Evolutionary conservation across 2,113 vertebrate genomes (phyloP).

Genomic region (Neodontobutis hainanensis): DNA sequence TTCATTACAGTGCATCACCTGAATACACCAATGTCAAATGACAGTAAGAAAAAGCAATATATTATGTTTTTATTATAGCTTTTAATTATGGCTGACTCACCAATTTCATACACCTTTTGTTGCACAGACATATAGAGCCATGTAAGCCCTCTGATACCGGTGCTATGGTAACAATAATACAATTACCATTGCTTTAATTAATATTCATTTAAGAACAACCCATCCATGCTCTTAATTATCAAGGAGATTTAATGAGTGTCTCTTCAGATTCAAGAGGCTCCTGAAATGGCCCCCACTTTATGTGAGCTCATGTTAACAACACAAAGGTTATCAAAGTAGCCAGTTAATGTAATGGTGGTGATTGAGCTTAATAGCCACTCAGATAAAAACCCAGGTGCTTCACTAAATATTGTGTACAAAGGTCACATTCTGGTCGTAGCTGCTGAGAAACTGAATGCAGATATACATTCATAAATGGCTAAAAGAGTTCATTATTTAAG

Average conservation of each 20-base stretch:
- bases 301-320: constrained; percentile 10
- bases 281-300: background rate
- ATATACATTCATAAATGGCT: background rate
- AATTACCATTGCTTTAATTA: background rate
- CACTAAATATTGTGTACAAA: constrained; percentile 17
- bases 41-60: no score
- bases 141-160: no score
- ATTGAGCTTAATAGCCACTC: constrained; percentile 34
- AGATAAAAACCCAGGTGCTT: constrained; percentile 20
- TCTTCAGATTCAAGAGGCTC: constrained; percentile 3
- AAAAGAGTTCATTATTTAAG: constrained; percentile 26
- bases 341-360: constrained; percentile 27
- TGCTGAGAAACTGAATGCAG: background rate
- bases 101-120: no score
- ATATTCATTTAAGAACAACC: no score
- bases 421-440: constrained; percentile 17
- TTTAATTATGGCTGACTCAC: no score
- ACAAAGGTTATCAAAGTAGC: constrained; percentile 4
- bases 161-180: background rate
- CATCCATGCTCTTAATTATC: background rate
- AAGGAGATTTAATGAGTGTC: constrained; percentile 1
- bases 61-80: no score
- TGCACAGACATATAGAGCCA: no score
- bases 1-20: no score
- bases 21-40: no score